Evolutionary conservation across 2,797 vertebrate species (phyloP), one percentile per base, ranked within the genome.

Genomic region (Intellagama lesueurii): DNA sequence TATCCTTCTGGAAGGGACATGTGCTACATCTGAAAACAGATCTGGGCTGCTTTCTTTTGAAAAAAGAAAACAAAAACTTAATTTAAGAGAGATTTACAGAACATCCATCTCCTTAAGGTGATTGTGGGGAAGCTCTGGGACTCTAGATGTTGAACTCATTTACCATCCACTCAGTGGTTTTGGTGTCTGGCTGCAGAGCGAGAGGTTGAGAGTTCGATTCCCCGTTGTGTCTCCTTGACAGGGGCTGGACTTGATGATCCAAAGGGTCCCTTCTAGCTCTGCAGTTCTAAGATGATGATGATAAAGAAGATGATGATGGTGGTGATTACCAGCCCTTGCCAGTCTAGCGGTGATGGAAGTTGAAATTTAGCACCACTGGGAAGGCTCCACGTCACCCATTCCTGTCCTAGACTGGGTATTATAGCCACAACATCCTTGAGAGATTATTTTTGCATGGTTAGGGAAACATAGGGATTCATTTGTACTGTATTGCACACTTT

Each of bases 401-500:
- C 1, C 28, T 79, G 26, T 17, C 26, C 24, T 86, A 4, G 47
- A 76, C 52, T 24, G 11, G 14, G 17, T 47, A 28, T 68, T 47
- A 7, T 44, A 12, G 14, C 6, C 17, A 7, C 17, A 0, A 12
- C 0, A 7, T 5, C 24, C 14, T 22, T 64, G 64, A 68, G 6
- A 86, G 60, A 66, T 17, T 12, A 30, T 28, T 35, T 35, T 26
- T 35, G 4, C 30, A 40, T 26, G 11, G 1, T n/a, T 24, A 30
- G 2, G 60, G 30, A 28, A 17, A n/a, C 8, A 2, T 49, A 26
- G 19, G 7, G 19, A 16, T 19, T 19, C 47, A 66, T 3, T 8
- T 1, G 0, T 0, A 1, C 47, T 7, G 40, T 0, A 1, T 52
- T 7, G 40, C 88, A 0, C 0, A 32, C 40, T 4, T 47, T 22